A percentile compares a stretch with the other conserved stretches of the same genome.
Conservation (phyloP, 1,140 invertebrate genomes). For the Chymomyza costata region DNA sequence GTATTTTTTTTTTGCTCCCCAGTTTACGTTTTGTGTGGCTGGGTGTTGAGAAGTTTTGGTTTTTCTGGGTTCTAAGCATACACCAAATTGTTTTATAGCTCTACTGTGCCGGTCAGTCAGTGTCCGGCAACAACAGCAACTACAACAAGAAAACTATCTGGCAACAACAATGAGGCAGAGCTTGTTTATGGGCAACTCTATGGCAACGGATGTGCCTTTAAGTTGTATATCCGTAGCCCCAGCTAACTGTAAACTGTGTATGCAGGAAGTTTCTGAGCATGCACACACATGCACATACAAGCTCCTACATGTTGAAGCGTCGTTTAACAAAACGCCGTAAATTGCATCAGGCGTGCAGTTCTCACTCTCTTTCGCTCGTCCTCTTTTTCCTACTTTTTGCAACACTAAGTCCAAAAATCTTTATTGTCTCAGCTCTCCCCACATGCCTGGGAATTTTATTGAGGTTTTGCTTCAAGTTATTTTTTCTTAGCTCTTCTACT, state of each 20-base stretch:
- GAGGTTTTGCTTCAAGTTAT: slow-evolving; percentile 9
- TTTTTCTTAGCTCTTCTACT: not conserved
- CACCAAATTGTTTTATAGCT: slow-evolving; percentile 69
- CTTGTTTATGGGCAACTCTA: slow-evolving; percentile 60
- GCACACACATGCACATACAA: too few relatives aligned
- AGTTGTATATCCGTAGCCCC: slow-evolving; percentile 58
- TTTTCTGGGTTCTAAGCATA: slow-evolving; percentile 28
- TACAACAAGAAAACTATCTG: slow-evolving; percentile 4
- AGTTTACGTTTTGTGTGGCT: slow-evolving; percentile 20
- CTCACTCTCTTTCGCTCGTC: slow-evolving; percentile 2
- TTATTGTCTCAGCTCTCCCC: too few relatives aligned
- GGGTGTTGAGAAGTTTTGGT: slow-evolving; percentile 5
- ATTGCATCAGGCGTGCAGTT: slow-evolving; percentile 56
- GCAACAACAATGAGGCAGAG: slow-evolving; percentile 29
- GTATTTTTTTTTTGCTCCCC: slow-evolving; percentile 4
- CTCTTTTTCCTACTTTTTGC: slow-evolving; percentile 12
- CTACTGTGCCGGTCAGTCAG: slow-evolving; percentile 38
- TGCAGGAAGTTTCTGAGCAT: slow-evolving; percentile 40
- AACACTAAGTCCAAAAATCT: not conserved
- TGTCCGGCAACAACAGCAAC: slow-evolving; percentile 7
- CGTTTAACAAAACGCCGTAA: slow-evolving; percentile 70
- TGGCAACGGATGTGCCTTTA: slow-evolving; percentile 65
- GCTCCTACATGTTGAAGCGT: slow-evolving; percentile 68
- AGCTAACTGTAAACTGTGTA: slow-evolving; percentile 12
- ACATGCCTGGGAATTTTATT: slow-evolving; percentile 36